Evolutionary conservation across 2,113 vertebrate genomes (phyloP).

Genomic region (Cryptotis parvus): DNA sequence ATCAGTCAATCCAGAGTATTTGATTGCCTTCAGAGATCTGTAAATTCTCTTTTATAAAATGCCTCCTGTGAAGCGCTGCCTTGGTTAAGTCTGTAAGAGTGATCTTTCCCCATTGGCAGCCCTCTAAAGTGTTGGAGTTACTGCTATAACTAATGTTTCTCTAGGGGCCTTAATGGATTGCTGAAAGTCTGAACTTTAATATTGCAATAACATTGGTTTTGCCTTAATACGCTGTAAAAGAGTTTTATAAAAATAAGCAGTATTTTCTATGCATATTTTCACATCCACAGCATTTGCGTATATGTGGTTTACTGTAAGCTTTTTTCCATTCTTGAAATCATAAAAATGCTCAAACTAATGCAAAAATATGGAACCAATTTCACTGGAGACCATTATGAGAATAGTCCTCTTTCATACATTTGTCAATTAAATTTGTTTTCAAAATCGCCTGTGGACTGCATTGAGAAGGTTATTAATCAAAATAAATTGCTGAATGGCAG

Average conservation of each 20-base stretch:
- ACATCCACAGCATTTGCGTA: constrained; percentile 42
- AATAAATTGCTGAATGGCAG: constrained; percentile 23
- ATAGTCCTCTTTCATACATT: neutral
- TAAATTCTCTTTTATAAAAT: constrained; percentile 50
- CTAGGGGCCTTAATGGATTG: constrained; percentile 51
- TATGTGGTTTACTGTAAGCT: constrained; percentile 58
- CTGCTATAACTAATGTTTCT: constrained; percentile 46
- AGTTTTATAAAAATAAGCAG: constrained; percentile 71
- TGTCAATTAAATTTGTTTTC: constrained; percentile 65
- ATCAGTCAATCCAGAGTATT: constrained; percentile 34
- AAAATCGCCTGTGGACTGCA: neutral
- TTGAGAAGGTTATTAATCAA: constrained; percentile 36
- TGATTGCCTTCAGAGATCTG: constrained; percentile 2
- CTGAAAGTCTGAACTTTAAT: constrained; percentile 60
- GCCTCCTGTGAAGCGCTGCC: neutral
- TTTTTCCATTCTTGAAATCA: constrained; percentile 62
- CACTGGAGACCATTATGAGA: constrained; percentile 50
- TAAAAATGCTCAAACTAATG: constrained; percentile 65
- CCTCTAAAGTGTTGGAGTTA: neutral
- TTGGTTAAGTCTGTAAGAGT: neutral
- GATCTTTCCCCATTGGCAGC: neutral
- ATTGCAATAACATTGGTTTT: constrained; percentile 72
- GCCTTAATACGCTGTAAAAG: constrained; percentile 66
- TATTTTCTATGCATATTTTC: constrained; percentile 71
- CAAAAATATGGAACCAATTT: constrained; percentile 71